Evolutionary conservation across 2,113 vertebrate genomes (phyloP), one percentile per base, ranked within the genome.

Genomic region (Gadus chalcogrammus): DNA sequence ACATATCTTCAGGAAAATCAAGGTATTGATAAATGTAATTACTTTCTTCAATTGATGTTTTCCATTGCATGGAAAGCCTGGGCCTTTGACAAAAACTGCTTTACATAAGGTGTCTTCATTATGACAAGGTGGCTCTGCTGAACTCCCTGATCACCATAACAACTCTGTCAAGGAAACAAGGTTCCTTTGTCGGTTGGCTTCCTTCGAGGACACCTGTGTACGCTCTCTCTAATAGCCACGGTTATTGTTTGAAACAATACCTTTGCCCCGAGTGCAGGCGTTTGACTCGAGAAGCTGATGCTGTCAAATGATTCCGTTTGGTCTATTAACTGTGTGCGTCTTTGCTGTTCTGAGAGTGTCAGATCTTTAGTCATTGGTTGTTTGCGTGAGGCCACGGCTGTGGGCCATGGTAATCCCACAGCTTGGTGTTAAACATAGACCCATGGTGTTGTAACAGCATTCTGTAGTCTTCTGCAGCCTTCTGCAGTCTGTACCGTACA

Each of bases 401-500:
- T 8, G 42, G 42, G 8, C 42, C 42, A 2, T 71, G 79, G 77
- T 89, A 88, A 89, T 88, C 85, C 83, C 72, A 75, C 76, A 82
- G 83, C 81, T 82, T 85, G 78, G 74, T 68, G 53, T 79, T 85
- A 81, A n/a, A 79, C 79, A 68, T 74, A 68, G 69, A 61, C 66
- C 66, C 8, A 48, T 13, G 42, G 42, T 48, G 42, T 48, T 48
- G 42, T 48, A 48, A 7, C 42, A 13, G 42, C 42, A 9, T 48
- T 48, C 5, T 13, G 42, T 48, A 13, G 42, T 13, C 42, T 48
- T 9, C 42, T 2, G 8, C 42, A 48, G 8, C 11, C 42, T 48
- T 24, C 24, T 2, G 1, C 9, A 11, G 42, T 48, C 42, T 48
- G 42, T 48, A 9, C 42, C 9, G 11, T 48, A 48, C 4, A 35